These are phyloP conservation scores for Protodeltote pygarga DNA, from an alignment of 2,888 invertebrate genomes.

Conservation along the genomic window DNA sequence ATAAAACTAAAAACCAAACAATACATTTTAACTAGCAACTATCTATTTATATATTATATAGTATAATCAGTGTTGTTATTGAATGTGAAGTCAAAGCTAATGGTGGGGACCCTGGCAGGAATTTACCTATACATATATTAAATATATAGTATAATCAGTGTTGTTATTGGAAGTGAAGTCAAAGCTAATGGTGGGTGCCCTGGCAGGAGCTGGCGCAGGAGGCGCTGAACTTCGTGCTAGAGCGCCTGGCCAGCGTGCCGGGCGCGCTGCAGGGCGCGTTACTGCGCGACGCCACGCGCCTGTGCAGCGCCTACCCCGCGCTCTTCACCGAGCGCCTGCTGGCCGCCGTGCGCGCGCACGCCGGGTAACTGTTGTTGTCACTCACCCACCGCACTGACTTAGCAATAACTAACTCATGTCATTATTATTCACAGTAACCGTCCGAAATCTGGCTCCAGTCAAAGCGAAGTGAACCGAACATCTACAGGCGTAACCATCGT, in stretches of 20 bases:
- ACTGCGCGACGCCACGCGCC: conserved; percentile 92
- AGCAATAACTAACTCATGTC: conserved; percentile 7
- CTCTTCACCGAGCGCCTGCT: conserved; percentile 93
- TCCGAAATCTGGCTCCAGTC: conserved; percentile 68
- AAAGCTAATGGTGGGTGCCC: too few relatives aligned
- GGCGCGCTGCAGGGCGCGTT: conserved; percentile 91
- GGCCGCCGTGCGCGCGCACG: conserved; percentile 90
- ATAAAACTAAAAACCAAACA: too few relatives aligned
- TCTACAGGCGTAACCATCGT: conserved; percentile 93
- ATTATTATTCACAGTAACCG: conserved; percentile 55
- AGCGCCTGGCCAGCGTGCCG: conserved; percentile 90
- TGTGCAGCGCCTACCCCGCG: conserved; percentile 93
- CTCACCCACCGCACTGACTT: not conserved
- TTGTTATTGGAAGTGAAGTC: too few relatives aligned
- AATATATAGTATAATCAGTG: too few relatives aligned
- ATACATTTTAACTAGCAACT: too few relatives aligned
- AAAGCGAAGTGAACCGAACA: conserved; percentile 89
- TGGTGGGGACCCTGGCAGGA: too few relatives aligned
- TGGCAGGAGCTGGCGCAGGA: conserved; percentile 93
- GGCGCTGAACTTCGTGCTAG: conserved; percentile 93
- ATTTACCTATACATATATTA: too few relatives aligned
- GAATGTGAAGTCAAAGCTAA: too few relatives aligned
- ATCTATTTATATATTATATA: too few relatives aligned
- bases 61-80: too few relatives aligned
- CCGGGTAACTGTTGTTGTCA: conserved; percentile 63